Evolutionary conservation across 2,888 invertebrate genomes (phyloP).

Genomic region (Clostera curtula): DNA sequence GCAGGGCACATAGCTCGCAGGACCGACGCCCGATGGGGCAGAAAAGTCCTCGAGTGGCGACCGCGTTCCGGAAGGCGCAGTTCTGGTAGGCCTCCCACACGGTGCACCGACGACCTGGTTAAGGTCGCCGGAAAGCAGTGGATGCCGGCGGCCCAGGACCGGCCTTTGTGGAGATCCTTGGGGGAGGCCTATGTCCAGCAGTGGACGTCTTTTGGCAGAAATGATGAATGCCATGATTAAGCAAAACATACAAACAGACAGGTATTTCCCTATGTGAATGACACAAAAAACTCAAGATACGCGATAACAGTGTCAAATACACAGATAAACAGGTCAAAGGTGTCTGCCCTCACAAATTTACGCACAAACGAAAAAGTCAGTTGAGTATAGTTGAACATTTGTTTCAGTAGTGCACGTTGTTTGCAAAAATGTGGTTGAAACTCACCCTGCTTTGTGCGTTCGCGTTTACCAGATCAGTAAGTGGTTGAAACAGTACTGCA

Average conservation of each 20-base stretch:
- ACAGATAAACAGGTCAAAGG: slow-evolving; percentile 22
- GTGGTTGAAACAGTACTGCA: slow-evolving; percentile 15
- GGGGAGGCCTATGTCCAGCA: no score
- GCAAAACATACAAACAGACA: neutral
- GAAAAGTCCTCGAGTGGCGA: no score
- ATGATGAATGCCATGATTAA: no score
- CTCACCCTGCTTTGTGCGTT: slow-evolving; percentile 32
- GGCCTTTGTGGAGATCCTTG: no score
- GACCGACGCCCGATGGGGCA: no score
- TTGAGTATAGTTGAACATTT: neutral
- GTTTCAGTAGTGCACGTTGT: neutral
- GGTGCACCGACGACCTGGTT: no score
- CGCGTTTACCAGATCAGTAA: slow-evolving; percentile 36
- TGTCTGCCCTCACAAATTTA: slow-evolving; percentile 13
- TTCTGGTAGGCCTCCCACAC: no score
- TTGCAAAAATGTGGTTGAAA: slow-evolving; percentile 49
- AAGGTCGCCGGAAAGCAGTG: no score
- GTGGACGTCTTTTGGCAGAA: no score
- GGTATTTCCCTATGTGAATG: neutral
- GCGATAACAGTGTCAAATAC: slow-evolving; percentile 13
- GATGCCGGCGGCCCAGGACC: no score
- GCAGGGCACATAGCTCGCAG: no score
- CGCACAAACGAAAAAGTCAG: slow-evolving; percentile 4
- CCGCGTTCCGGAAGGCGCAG: no score
- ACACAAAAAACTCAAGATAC: neutral